Evolutionary conservation across 2,888 invertebrate species (phyloP).

Genomic region (Xylophagus ater): DNA sequence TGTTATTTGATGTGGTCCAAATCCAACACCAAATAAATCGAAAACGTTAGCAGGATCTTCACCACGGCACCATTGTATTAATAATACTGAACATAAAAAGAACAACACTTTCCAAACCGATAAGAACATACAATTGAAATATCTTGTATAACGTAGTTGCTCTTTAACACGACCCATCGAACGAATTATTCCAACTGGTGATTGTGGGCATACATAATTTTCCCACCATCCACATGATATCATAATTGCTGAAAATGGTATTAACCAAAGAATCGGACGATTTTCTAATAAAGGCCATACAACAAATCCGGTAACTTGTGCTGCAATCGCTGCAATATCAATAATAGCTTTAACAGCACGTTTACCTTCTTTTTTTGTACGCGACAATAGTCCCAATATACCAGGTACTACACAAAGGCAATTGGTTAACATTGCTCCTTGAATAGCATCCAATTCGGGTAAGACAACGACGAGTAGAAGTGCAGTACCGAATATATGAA

Average conservation of each 20-base stretch:
- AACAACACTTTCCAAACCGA: slow-evolving; percentile 81
- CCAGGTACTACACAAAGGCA: slow-evolving; percentile 84
- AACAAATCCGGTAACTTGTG: slow-evolving; percentile 83
- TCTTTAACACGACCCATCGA: slow-evolving; percentile 67
- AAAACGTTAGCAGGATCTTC: slow-evolving; percentile 70
- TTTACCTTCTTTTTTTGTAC: slow-evolving; percentile 70
- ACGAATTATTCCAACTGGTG: slow-evolving; percentile 61
- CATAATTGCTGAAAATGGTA: slow-evolving; percentile 73
- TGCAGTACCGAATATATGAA: slow-evolving; percentile 79
- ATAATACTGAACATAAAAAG: slow-evolving; percentile 63
- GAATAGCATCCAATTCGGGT: slow-evolving; percentile 86
- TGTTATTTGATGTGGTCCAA: slow-evolving; percentile 66
- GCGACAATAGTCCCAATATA: slow-evolving; percentile 60
- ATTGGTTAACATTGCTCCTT: slow-evolving; percentile 92
- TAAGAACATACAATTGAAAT: slow-evolving; percentile 82
- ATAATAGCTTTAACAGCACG: slow-evolving; percentile 66
- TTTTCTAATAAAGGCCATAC: slow-evolving; percentile 82
- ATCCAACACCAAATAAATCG: slow-evolving; percentile 59
- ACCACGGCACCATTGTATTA: slow-evolving; percentile 62
- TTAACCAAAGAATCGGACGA: slow-evolving; percentile 67
- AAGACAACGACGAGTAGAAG: slow-evolving; percentile 78
- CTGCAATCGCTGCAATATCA: slow-evolving; percentile 74
- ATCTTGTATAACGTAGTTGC: slow-evolving; percentile 65
- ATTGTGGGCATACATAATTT: slow-evolving; percentile 82
- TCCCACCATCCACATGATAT: slow-evolving; percentile 98